A percentile compares a stretch with the other conserved stretches of the same genome.
Evolutionary conservation across 1,140 invertebrate genomes (phyloP).

Genomic region (Sitophilus oryzae): DNA sequence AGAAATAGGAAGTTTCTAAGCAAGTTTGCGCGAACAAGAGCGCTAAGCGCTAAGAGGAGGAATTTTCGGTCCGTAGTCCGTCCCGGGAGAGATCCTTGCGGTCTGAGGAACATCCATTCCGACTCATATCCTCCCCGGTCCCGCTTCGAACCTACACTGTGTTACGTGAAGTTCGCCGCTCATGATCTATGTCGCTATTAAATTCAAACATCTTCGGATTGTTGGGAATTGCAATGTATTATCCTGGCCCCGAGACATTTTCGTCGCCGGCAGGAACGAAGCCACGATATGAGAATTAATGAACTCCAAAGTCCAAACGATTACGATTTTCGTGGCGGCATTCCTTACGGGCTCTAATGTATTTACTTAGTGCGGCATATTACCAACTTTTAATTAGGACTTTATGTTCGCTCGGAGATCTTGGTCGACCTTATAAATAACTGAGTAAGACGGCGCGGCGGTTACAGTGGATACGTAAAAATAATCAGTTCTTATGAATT

Average conservation of each 20-base stretch:
- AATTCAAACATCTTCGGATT: conserved; percentile 45
- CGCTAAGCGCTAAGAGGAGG: conserved; percentile 34
- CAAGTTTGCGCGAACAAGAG: conserved; percentile 23
- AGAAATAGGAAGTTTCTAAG: conserved; percentile 36
- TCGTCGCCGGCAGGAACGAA: conserved; percentile 16
- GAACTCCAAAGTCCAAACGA: conserved; percentile 20
- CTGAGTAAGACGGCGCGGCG: too few relatives aligned
- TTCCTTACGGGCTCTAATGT: conserved; percentile 8
- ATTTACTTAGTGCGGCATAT: too few relatives aligned
- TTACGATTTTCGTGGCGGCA: conserved; percentile 10
- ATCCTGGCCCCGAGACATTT: conserved; percentile 38
- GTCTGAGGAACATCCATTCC: conserved; percentile 42
- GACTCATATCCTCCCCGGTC: conserved; percentile 34
- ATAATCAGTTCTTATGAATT: too few relatives aligned
- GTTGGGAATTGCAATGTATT: conserved; percentile 45
- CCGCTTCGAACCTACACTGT: conserved; percentile 39
- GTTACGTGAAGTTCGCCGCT: conserved; percentile 42
- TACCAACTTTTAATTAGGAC: too few relatives aligned
- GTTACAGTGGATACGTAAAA: too few relatives aligned
- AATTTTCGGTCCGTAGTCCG: conserved; percentile 36
- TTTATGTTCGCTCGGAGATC: too few relatives aligned
- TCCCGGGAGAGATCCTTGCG: conserved; percentile 39
- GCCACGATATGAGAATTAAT: conserved; percentile 30
- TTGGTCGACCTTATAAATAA: too few relatives aligned
- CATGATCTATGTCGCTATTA: conserved; percentile 46